Conservation (phyloP, 2,888 invertebrate species). For the Thymelicus acteon region DNA sequence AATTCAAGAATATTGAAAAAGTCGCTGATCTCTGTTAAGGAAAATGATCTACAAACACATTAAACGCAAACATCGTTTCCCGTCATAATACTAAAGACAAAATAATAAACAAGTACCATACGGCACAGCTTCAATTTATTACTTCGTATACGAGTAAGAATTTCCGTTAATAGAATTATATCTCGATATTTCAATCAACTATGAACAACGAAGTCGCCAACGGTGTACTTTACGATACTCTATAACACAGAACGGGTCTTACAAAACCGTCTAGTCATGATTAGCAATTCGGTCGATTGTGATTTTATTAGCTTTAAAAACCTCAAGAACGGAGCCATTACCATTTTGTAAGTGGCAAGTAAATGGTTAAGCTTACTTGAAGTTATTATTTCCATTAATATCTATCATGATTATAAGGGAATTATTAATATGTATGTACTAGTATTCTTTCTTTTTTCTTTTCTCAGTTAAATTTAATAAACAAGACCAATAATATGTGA, state of each 20-base stretch:
- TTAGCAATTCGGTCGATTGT: constrained; percentile 24
- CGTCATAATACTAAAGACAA: not conserved
- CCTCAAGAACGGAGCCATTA: constrained; percentile 3
- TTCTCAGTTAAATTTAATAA: no score
- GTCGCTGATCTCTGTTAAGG: no score
- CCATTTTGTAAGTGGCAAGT: not conserved
- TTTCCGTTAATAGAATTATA: constrained; percentile 10
- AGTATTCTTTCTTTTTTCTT: no score
- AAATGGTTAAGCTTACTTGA: no score
- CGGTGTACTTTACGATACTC: not conserved
- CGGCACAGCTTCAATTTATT: not conserved
- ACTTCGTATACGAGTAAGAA: not conserved
- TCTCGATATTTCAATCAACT: constrained; percentile 10
- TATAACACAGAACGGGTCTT: constrained; percentile 9
- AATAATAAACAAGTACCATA: not conserved
- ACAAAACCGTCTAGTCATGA: constrained; percentile 31
- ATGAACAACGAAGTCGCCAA: constrained; percentile 6
- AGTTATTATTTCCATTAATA: no score
- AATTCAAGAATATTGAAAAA: no score
- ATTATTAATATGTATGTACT: no score
- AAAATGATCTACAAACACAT: no score
- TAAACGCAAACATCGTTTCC: no score
- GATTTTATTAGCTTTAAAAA: constrained; percentile 25
- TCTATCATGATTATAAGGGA: no score
- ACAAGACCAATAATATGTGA: no score